Conservation (phyloP, 2,797 vertebrate species). For the Ispidina lecontei region DNA sequence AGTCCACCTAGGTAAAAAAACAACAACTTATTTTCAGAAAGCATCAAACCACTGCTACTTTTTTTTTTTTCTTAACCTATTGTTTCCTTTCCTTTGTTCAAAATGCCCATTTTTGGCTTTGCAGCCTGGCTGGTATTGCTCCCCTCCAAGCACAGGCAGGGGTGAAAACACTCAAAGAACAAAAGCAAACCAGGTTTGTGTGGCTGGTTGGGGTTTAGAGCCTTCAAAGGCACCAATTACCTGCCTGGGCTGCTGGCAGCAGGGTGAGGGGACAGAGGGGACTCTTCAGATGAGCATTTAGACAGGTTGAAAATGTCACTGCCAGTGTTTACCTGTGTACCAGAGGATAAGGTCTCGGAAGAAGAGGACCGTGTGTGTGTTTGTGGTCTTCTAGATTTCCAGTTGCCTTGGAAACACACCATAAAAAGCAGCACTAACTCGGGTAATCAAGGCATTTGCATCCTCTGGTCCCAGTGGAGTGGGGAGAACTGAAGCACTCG, state of each 20-base stretch:
- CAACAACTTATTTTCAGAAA: neutral
- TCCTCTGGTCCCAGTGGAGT: neutral
- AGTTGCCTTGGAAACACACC: slow-evolving; percentile 46
- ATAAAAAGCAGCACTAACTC: neutral
- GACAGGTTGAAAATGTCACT: neutral
- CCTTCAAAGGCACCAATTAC: neutral
- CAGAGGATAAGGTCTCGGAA: neutral
- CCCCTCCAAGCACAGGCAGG: rapidly evolving
- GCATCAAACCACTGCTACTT: neutral
- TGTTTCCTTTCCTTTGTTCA: too few species aligned
- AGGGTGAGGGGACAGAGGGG: neutral
- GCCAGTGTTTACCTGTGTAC: neutral
- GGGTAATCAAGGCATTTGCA: neutral
- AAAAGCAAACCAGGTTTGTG: neutral
- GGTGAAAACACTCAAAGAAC: neutral
- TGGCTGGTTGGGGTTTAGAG: neutral
- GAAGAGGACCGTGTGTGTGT: neutral
- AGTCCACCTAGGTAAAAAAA: neutral
- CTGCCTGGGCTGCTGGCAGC: neutral
- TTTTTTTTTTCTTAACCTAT: neutral
- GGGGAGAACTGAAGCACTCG: rapidly evolving
- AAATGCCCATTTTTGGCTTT: neutral
- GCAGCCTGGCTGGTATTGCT: neutral
- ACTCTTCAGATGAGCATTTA: neutral
- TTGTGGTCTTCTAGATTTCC: neutral